Evolutionary conservation across 30 jellyfish, hydroid and myxozoan species (phyloP).

Genomic region (Hydractinia echinata): DNA sequence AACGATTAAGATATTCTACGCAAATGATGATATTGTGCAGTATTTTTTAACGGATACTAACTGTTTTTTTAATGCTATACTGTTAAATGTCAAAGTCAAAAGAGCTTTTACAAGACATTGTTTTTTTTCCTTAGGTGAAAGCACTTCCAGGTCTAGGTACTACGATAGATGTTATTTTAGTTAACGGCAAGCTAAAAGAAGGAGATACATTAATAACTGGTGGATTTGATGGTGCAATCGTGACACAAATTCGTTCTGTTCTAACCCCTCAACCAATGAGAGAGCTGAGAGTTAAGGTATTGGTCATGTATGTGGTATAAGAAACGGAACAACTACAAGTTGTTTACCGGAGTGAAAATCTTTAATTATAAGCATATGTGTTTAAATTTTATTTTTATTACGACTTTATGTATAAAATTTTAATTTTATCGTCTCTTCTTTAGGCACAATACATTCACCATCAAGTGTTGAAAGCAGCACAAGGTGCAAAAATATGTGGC

Average conservation of each 20-base stretch:
- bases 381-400: background rate
- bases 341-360: no score
- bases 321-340: no score
- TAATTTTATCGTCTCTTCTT: background rate
- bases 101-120: background rate
- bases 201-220: conserved; percentile 95
- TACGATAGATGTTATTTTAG: conserved; percentile 83
- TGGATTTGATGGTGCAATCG: conserved; percentile 97
- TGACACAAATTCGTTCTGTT: conserved; percentile 86
- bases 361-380: no score
- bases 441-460: conserved; percentile 87
- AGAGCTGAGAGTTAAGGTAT: conserved; percentile 86
- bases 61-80: background rate
- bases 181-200: conserved; percentile 86
- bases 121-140: conserved; percentile 60
- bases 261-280: conserved; percentile 98
- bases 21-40: no score
- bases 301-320: background rate
- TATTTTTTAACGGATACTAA: background rate
- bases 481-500: conserved; percentile 86
- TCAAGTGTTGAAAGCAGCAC: conserved; percentile 73
- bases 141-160: conserved; percentile 95
- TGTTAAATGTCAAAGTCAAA: background rate
- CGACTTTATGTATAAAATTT: background rate
- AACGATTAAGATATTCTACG: no score